A percentile compares a stretch with the other conserved stretches of the same genome.
phyloP scores from a whole-genome alignment of 2,113 vertebrate species.

The Dryoscopus gambensis region DNA sequence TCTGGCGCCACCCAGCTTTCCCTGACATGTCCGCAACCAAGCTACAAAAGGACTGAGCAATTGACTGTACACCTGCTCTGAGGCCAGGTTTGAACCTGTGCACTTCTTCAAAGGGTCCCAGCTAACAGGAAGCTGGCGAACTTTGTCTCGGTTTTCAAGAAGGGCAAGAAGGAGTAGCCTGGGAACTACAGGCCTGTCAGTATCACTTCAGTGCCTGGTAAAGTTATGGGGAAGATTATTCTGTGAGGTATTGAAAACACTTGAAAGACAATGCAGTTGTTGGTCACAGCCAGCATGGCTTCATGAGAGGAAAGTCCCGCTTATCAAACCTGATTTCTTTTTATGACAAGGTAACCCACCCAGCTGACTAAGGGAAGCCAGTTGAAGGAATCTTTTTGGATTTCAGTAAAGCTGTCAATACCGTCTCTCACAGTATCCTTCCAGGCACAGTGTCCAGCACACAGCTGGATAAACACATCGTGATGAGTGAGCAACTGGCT shows the following conservation, averaged over 20 bases:
- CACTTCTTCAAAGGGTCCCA: neutral
- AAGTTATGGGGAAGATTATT: neutral
- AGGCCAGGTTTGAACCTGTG: neutral
- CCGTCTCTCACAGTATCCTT: neutral
- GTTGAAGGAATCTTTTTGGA: neutral
- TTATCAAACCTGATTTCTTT: neutral
- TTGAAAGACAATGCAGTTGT: rapidly evolving
- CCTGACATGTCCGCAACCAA: neutral
- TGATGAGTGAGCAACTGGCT: neutral
- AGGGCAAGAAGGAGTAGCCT: neutral
- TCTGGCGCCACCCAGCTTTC: neutral
- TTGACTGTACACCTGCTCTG: neutral
- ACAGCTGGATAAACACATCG: neutral
- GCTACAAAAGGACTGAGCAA: neutral
- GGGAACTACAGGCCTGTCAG: too few relatives aligned
- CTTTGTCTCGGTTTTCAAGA: neutral
- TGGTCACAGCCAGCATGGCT: neutral
- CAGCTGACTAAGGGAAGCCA: neutral
- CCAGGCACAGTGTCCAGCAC: neutral
- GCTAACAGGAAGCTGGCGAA: rapidly evolving
- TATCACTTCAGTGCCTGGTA: neutral
- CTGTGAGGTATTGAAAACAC: neutral
- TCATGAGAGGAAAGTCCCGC: neutral
- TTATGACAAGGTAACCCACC: neutral
- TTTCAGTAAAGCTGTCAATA: neutral